A percentile compares a stretch with the other conserved stretches of the same genome.
Conservation (phyloP, 2,113 vertebrate genomes). For the Odocoileus virginianus region DNA sequence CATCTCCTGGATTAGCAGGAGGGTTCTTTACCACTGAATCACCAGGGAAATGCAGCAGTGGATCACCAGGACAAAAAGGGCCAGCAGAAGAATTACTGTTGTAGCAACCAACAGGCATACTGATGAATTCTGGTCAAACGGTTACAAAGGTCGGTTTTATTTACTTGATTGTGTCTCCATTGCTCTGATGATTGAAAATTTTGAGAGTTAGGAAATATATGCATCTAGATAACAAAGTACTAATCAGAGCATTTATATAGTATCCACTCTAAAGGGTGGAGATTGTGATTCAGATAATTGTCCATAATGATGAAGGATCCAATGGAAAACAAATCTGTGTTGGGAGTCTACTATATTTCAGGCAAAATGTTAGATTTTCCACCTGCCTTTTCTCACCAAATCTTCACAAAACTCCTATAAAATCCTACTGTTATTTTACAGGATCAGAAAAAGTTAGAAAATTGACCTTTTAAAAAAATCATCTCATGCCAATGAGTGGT, state of each 20-base stretch:
- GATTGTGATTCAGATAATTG: neutral
- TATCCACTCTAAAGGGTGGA: neutral
- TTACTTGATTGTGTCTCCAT: neutral
- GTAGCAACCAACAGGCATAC: neutral
- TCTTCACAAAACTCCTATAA: neutral
- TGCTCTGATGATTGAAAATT: neutral
- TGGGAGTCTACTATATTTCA: neutral
- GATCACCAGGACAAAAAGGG: neutral
- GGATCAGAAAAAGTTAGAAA: neutral
- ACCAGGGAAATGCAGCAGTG: neutral
- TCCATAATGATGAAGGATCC: neutral
- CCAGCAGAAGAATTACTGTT: neutral
- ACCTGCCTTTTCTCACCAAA: neutral
- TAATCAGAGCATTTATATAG: neutral
- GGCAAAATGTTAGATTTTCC: neutral
- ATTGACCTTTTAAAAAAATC: neutral
- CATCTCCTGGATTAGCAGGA: neutral
- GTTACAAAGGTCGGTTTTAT: neutral
- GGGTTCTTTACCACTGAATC: neutral
- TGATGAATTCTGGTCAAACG: neutral
- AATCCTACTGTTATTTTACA: neutral
- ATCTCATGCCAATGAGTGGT: neutral
- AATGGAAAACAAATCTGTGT: neutral
- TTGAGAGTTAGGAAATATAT: neutral
- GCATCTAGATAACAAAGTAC: neutral